These are phyloP conservation scores for Boleophthalmus pectinirostris DNA, from an alignment of 2,113 vertebrate species.

Conservation along the genomic window DNA sequence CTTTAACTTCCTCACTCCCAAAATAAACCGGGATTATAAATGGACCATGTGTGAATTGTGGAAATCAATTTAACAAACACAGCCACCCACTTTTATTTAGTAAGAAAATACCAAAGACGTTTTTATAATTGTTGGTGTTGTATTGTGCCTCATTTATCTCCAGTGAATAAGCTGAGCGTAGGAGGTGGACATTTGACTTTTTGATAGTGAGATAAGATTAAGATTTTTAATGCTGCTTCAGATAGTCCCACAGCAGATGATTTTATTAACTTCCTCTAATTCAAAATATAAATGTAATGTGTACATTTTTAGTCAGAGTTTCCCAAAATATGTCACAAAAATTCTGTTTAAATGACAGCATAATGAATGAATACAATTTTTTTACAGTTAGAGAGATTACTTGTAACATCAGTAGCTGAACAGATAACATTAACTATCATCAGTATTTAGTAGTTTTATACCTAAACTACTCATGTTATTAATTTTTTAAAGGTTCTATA, in stretches of 20 bases:
- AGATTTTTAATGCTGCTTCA: not conserved
- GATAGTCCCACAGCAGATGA: not conserved
- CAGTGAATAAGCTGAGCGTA: not conserved
- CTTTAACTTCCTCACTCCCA: constrained; percentile 69
- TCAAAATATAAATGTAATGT: not conserved
- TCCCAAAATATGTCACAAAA: no score
- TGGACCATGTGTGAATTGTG: constrained; percentile 40
- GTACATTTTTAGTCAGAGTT: no score
- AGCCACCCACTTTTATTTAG: constrained; percentile 32
- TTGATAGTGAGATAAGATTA: constrained; percentile 4
- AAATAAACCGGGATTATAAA: constrained; percentile 69
- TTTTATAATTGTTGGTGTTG: not conserved
- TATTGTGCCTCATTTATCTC: not conserved
- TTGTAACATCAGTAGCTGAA: no score
- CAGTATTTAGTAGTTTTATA: no score
- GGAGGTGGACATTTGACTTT: constrained; percentile 2
- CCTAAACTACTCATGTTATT: no score
- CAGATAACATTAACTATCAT: no score
- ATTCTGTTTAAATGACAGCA: no score
- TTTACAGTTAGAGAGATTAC: no score
- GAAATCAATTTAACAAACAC: constrained; percentile 50
- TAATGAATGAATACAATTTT: no score
- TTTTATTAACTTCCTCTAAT: not conserved
- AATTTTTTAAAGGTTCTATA: no score
- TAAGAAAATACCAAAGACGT: not conserved